A percentile compares a stretch with the other conserved stretches of the same genome.
phyloP scores from a whole-genome alignment of 1,140 invertebrate species.

The Drosophila pruinosa region DNA sequence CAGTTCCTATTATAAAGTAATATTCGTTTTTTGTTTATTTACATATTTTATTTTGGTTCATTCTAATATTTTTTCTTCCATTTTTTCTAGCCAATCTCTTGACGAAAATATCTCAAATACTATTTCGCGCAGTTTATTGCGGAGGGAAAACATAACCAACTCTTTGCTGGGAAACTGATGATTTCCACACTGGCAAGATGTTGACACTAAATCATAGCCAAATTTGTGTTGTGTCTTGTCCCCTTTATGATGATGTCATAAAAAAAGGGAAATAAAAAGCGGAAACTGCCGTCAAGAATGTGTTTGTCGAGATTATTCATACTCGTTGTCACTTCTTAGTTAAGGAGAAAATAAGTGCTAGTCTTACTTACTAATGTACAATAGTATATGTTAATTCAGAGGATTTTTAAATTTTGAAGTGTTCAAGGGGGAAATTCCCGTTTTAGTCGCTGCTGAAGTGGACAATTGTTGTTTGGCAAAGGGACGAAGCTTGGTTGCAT shows the following conservation, averaged over 20 bases:
- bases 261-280: conserved; percentile 47
- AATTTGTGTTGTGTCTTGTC: conserved; percentile 14
- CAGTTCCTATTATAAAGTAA: no score
- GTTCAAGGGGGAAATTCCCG: conserved; percentile 2
- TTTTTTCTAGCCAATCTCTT: no score
- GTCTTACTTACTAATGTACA: neutral
- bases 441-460: conserved; percentile 11
- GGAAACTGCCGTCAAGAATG: conserved; percentile 42
- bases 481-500: conserved; percentile 49
- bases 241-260: conserved; percentile 36
- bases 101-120: neutral
- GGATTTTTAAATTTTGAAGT: neutral
- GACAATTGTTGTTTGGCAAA: conserved; percentile 48
- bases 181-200: conserved; percentile 60
- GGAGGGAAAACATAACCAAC: neutral
- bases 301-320: conserved; percentile 60
- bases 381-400: neutral
- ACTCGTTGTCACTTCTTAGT: conserved; percentile 46
- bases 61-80: neutral
- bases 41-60: neutral
- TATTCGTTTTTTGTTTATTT: no score
- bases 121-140: conserved; percentile 29
- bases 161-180: conserved; percentile 24
- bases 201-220: conserved; percentile 59
- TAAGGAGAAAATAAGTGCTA: neutral